Base-by-base conservation (phyloP, 2,113 vertebrate genomes). In the Istiophorus platypterus region DNA sequence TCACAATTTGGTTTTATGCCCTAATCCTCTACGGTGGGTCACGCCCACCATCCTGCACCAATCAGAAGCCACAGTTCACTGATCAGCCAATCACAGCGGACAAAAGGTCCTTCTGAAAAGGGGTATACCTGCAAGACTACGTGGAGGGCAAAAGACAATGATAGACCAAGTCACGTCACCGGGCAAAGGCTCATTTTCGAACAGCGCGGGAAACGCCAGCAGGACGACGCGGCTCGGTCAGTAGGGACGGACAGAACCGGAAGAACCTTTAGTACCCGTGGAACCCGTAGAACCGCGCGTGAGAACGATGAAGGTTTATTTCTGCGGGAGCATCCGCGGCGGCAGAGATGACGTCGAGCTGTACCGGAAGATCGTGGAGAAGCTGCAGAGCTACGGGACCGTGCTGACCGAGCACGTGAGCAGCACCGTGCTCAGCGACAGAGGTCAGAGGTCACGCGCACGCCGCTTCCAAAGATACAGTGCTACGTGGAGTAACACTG, bases 341-440 rank as follows among this genome's bases (percentile, higher is more conserved):
- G 92, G 92, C 0, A 91, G 92, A 45, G 81, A 88, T 0, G 91
- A 93, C 65, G 85, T 57, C 0, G 6, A 6, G 2, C 1, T 92
- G 9, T 93, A 93, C 78, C 86, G 6, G 72, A 88, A 22, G 66
- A 81, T 92, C 56, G 88, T 92, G 2, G 1, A 73, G 7, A 77
- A 45, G 71, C 89, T 93, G 39, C 58, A 58, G 72, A 81, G 24
- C 14, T 85, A 82, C 76, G 92, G 91, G 5, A 81, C 24, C 72
- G 91, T 93, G 29, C 34, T 93, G 26, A 92, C 88, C 6, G 92
- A 92, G 51, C 91, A 93, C 78, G 91, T 93, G 81, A 51, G 79
- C 83, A 47, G 20, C 64, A 0, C 4, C 0, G 10, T 64, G 26
- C 78, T 93, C 37, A 86, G 14, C 10, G 72, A 89, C 24, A 79